phyloP scores from a whole-genome alignment of 53 echinoderm and acorn worm species.

The Zoroaster sp. region DNA sequence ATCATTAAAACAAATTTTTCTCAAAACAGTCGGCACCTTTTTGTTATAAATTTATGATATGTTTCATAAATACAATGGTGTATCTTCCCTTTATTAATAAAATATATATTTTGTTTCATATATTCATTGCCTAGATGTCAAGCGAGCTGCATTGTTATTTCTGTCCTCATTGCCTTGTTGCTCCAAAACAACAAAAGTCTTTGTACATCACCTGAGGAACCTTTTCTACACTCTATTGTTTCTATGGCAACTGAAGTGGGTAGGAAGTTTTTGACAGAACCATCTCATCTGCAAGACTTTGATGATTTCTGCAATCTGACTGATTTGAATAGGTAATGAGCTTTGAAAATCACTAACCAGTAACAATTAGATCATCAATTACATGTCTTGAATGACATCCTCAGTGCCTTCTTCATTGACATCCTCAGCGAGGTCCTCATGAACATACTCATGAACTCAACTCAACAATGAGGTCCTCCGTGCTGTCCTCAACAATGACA shows the following conservation, averaged over 20 bases:
- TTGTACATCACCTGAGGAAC: not conserved
- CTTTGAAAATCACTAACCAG: no score
- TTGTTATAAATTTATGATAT: no score
- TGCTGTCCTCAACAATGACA: not conserved
- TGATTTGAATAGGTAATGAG: constrained; percentile 59
- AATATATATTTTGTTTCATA: not conserved
- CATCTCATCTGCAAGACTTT: constrained; percentile 63
- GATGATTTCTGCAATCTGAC: constrained; percentile 53
- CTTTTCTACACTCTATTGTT: constrained; percentile 2
- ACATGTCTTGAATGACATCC: not conserved
- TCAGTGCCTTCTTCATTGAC: not conserved
- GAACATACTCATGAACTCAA: not conserved
- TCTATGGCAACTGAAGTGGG: constrained; percentile 22
- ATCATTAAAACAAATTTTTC: not conserved
- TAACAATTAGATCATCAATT: not conserved
- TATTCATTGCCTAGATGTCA: constrained; percentile 48
- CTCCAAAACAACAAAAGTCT: constrained; percentile 59
- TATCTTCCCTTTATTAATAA: no score
- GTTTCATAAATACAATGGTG: no score
- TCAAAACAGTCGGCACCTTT: not conserved
- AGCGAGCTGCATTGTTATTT: constrained; percentile 72
- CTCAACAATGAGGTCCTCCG: not conserved
- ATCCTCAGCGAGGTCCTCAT: not conserved
- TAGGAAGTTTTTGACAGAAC: constrained; percentile 50
- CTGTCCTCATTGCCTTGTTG: constrained; percentile 63